Conservation (phyloP, 2,113 vertebrate genomes). For the Mormyrus lacerda region DNA sequence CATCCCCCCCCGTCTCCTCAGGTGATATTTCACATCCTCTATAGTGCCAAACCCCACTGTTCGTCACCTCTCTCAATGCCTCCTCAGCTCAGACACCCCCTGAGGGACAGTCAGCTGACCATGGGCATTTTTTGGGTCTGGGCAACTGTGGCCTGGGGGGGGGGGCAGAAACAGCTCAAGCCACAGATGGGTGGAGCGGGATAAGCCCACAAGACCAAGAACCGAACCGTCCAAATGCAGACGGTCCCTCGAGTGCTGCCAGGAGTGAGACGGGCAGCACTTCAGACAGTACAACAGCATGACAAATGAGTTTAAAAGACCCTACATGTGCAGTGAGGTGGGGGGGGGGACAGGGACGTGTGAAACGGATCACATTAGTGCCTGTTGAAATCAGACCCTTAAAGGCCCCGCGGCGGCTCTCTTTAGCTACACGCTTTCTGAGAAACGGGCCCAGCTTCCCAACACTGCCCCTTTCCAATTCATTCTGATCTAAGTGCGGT, state of each 20-base stretch:
- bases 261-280: constrained; percentile 16
- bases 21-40: not conserved
- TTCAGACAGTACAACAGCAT: constrained; percentile 31
- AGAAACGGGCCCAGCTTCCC: constrained; percentile 7
- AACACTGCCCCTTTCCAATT: constrained; percentile 31
- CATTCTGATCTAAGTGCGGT: constrained; percentile 26
- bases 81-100: not conserved
- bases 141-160: not conserved
- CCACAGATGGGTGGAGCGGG: no score
- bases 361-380: not conserved
- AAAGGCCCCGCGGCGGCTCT: not conserved
- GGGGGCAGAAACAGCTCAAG: not conserved
- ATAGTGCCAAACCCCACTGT: not conserved
- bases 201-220: not conserved
- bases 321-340: not conserved
- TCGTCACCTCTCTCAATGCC: not conserved
- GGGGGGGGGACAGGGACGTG: no score
- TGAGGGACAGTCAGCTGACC: not conserved
- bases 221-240: not conserved
- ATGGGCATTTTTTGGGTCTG: not conserved
- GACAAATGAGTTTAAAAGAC: not conserved
- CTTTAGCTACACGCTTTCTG: constrained; percentile 11
- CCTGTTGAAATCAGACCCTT: constrained; percentile 16
- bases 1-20: not conserved
- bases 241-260: not conserved